A percentile compares a stretch with the other conserved stretches of the same genome.
These are phyloP conservation scores for Plecotus auritus DNA, from an alignment of 2,113 vertebrate species.

Conservation along the genomic window DNA sequence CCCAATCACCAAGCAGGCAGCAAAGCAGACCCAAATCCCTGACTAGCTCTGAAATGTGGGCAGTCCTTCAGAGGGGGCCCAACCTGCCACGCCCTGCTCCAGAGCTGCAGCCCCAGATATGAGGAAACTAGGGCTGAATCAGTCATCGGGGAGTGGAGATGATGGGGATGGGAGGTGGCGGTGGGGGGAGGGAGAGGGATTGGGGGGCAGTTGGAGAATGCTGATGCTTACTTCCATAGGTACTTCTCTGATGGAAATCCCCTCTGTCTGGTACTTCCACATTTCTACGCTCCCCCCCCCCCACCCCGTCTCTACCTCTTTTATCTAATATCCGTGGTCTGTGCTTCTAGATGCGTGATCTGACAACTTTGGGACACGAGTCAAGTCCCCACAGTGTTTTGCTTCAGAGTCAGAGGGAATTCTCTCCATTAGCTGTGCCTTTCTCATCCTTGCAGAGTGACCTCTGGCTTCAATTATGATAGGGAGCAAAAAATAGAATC, in stretches of 20 bases:
- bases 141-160: not conserved
- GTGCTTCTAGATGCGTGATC: not conserved
- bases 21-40: not conserved
- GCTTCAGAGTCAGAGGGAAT: not conserved
- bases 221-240: not conserved
- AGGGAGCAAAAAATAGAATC: slow-evolving; percentile 44
- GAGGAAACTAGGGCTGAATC: not conserved
- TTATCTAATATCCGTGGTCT: not conserved
- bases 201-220: not conserved
- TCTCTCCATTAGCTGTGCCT: not conserved
- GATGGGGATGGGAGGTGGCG: no score
- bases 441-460: slow-evolving; percentile 16
- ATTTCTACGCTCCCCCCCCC: not conserved
- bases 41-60: not conserved
- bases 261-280: not conserved
- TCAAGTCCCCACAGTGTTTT: not conserved
- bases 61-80: no score
- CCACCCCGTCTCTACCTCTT: not conserved
- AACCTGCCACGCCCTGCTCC: not conserved
- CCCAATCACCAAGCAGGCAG: not conserved
- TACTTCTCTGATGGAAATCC: slow-evolving; percentile 5
- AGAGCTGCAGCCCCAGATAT: not conserved
- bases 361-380: not conserved
- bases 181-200: no score
- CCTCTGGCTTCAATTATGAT: slow-evolving; percentile 27